phyloP scores from a whole-genome alignment of 2,888 invertebrate species.

The Mythimna lalbum region DNA sequence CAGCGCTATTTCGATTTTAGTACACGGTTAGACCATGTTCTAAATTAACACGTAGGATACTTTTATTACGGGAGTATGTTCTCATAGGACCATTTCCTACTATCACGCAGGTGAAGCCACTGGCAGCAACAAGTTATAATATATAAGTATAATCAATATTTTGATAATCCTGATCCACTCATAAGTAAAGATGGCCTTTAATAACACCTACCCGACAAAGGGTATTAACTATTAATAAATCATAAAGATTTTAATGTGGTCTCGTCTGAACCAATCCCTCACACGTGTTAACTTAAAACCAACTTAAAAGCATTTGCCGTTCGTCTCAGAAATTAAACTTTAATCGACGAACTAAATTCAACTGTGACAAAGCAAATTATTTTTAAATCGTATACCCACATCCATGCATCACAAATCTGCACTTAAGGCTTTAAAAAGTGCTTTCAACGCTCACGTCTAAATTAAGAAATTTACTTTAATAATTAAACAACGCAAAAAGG shows the following conservation, averaged over 20 bases:
- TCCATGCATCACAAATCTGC: conserved; percentile 55
- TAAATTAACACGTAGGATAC: too few species aligned
- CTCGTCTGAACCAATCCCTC: conserved; percentile 11
- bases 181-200: not conserved
- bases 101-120: too few species aligned
- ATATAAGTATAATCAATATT: too few species aligned
- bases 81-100: too few species aligned
- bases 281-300: conserved; percentile 7
- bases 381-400: conserved; percentile 42
- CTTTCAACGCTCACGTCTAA: conserved; percentile 84
- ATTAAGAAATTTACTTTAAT: conserved; percentile 89
- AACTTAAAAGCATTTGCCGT: conserved; percentile 7
- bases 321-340: not conserved
- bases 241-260: conserved; percentile 8
- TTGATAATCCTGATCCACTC: too few species aligned
- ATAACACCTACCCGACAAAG: not conserved
- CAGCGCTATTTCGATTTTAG: too few species aligned
- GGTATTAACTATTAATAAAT: conserved; percentile 18
- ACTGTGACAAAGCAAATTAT: conserved; percentile 24
- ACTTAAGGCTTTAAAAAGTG: conserved; percentile 68
- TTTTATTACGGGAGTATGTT: too few species aligned
- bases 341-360: not conserved
- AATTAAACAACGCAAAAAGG: conserved; percentile 89
- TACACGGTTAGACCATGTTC: too few species aligned
- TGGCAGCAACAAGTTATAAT: too few species aligned